Base-by-base conservation (phyloP, 2,888 invertebrate species). In the Phlogophora meticulosa region DNA sequence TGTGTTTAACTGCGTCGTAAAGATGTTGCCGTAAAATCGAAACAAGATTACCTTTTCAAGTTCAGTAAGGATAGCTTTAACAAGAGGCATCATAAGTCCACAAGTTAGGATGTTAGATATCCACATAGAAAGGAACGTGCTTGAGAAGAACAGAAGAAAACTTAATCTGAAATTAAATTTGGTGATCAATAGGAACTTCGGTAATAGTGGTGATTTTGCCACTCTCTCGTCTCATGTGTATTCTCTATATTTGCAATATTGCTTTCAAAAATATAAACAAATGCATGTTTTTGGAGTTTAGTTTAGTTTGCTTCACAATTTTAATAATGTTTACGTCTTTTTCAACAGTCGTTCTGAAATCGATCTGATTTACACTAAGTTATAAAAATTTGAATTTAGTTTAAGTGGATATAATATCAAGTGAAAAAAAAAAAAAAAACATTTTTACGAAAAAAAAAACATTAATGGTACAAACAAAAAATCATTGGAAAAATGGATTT, bases 41-140 rank as follows among this genome's bases (percentile, higher is more conserved):
- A 38, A n/a, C 28, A 5, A 20, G 22, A 17, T 32, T 17, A 76
- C 76, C 73, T 69, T 77, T n/a, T 76, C 78, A 34, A 94, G 81
- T 76, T 93, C 93, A 7, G 70, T 72, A 1, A 94, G 86, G 17
- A 93, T 81, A 7, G 91, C 89, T 73, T 91, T 93, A 0, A 92
- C 88, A 0, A 94, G 20, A 0, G 94, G 93, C 86, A 94, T 91
- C 91, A 94, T 92, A 0, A 93, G 74, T 0, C 93, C 93, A 71
- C 93, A 93, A 0, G 91, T 89, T n/a, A 92, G 60, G 0, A 87
- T 86, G 60, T 86, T 90, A 0, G 92, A 88, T 40, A 93, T 76
- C 92, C 91, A 93, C 92, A 93, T 93, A 0, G 94, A 91, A 0
- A 92, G 42, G 42, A 91, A 85, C 88, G 90, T 91, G 1, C 87